phyloP scores from a whole-genome alignment of 2,888 invertebrate species.

The Caenorhabditis macrosperma region DNA sequence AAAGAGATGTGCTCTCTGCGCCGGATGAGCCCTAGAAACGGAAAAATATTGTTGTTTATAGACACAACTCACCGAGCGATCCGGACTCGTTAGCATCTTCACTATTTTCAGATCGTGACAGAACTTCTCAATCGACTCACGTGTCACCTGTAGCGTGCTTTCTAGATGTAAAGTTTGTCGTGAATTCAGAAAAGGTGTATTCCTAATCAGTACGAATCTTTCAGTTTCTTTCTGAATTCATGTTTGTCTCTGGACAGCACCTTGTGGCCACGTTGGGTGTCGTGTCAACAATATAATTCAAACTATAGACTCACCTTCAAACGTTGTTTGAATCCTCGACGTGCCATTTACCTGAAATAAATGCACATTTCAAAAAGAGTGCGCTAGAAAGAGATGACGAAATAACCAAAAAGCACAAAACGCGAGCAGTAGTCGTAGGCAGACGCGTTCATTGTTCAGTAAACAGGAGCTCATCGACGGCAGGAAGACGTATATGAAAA shows the following conservation, averaged over 20 bases:
- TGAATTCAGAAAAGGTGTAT: no score
- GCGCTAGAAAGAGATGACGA: conserved; percentile 13
- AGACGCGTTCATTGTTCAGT: no score
- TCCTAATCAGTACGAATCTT: no score
- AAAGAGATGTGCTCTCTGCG: conserved; percentile 22
- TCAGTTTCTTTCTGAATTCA: no score
- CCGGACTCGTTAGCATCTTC: conserved; percentile 31
- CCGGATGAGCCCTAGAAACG: conserved; percentile 28
- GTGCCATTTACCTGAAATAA: conserved; percentile 28
- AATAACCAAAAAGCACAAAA: conserved; percentile 20
- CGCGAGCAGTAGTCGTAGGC: background rate
- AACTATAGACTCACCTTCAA: conserved; percentile 47
- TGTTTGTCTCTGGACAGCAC: no score
- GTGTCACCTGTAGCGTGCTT: conserved; percentile 40
- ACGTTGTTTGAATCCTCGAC: conserved; percentile 46
- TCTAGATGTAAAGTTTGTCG: no score
- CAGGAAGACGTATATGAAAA: no score
- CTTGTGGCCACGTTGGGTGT: no score
- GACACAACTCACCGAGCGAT: conserved; percentile 24
- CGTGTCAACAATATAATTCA: no score
- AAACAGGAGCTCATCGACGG: no score
- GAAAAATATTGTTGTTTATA: no score
- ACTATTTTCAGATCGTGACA: conserved; percentile 58
- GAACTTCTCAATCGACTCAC: conserved; percentile 55
- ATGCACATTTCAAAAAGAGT: background rate